Percentiles rank a stretch among this genome's conserved stretches.
phyloP scores from a whole-genome alignment of 37 sponge, comb jelly and placozoan genomes.

The Corticium candelabrum region DNA sequence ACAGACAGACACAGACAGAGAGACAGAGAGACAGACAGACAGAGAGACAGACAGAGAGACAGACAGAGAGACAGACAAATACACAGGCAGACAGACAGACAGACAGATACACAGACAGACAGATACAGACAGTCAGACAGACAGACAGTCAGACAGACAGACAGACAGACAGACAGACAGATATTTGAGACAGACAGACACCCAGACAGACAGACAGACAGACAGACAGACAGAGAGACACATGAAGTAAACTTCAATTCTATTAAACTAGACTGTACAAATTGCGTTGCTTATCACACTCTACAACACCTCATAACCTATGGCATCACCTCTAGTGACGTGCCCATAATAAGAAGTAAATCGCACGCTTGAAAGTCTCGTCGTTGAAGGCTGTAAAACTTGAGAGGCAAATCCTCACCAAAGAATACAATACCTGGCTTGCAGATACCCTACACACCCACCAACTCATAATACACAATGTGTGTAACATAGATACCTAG shows the following conservation, averaged over 20 bases:
- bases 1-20: neutral
- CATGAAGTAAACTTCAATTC: no score
- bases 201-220: neutral
- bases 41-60: neutral
- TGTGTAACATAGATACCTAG: neutral
- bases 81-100: no score
- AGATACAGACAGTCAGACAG: no score
- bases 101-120: no score
- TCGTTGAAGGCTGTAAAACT: conserved; percentile 65
- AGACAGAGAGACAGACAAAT: no score
- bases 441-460: conserved; percentile 48
- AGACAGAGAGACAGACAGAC: neutral
- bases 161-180: no score
- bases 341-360: conserved; percentile 87
- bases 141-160: no score
- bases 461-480: neutral
- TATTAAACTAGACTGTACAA: no score
- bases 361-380: conserved; percentile 74
- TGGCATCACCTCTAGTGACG: conserved; percentile 79
- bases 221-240: neutral
- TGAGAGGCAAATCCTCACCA: conserved; percentile 77
- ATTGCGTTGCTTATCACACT: no score
- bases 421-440: conserved; percentile 97
- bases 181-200: no score
- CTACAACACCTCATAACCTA: no score